Evolutionary conservation across 2,797 vertebrate genomes (phyloP).

Genomic region (Phylloscopus collybita): DNA sequence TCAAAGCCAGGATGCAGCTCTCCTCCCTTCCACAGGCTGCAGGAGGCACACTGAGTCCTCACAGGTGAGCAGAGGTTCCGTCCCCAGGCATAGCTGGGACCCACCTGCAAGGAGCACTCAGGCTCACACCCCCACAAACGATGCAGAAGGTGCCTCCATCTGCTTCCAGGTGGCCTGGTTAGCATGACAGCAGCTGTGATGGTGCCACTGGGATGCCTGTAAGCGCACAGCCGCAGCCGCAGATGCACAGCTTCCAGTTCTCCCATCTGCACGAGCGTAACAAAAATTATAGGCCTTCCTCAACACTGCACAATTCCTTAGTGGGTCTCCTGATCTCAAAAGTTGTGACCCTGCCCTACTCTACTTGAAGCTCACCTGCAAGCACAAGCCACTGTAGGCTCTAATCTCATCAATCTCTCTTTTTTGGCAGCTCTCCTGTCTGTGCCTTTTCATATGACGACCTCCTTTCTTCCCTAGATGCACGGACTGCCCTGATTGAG

Average conservation of each 20-base stretch:
- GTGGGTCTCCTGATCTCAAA: not conserved
- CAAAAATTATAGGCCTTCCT: not conserved
- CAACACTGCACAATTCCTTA: not conserved
- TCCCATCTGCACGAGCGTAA: not conserved
- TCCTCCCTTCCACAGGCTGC: not conserved
- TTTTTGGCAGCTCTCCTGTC: not conserved
- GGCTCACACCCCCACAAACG: rapidly evolving
- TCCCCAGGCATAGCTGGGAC: not conserved
- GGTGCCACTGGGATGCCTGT: not conserved
- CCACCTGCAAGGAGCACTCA: not conserved
- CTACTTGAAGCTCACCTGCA: not conserved
- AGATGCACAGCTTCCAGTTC: not conserved
- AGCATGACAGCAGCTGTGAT: not conserved
- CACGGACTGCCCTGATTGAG: not conserved
- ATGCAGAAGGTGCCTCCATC: not conserved
- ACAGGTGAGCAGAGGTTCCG: not conserved
- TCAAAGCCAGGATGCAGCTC: not conserved
- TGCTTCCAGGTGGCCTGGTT: not conserved
- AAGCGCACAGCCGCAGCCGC: rapidly evolving
- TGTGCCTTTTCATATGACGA: not conserved
- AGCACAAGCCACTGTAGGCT: not conserved
- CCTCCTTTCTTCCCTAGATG: not conserved
- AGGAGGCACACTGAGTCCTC: not conserved
- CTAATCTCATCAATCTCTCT: not conserved
- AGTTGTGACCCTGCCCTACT: not conserved